phyloP scores from a whole-genome alignment of 2,888 invertebrate species.

The Noctua comes region DNA sequence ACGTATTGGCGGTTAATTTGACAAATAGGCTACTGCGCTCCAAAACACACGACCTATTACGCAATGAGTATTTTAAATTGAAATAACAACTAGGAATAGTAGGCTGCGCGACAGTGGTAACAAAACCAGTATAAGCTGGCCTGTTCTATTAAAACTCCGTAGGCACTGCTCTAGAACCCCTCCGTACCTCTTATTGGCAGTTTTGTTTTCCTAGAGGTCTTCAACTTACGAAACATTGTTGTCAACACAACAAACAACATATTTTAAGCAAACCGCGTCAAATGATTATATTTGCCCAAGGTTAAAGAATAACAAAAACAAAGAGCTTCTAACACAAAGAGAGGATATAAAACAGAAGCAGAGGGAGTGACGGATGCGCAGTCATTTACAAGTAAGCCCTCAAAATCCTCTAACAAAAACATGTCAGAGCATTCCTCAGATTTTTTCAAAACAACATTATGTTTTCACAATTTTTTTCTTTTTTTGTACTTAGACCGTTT shows the following conservation, averaged over 20 bases:
- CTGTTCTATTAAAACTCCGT: not conserved
- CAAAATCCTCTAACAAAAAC: slow-evolving; percentile 56
- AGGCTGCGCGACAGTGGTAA: not conserved
- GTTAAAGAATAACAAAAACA: slow-evolving; percentile 49
- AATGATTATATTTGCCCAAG: slow-evolving; percentile 42
- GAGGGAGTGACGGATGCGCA: slow-evolving; percentile 61
- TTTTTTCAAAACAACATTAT: slow-evolving; percentile 60
- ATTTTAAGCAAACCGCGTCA: slow-evolving; percentile 25
- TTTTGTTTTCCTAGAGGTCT: not conserved
- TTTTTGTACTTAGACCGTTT: slow-evolving; percentile 45
- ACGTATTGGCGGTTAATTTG: too few relatives aligned
- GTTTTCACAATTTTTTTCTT: slow-evolving; percentile 41
- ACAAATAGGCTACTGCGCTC: too few relatives aligned
- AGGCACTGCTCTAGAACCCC: not conserved
- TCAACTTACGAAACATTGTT: not conserved
- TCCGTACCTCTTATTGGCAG: not conserved
- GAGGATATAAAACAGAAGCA: slow-evolving; percentile 48
- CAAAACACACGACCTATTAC: not conserved
- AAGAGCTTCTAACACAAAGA: slow-evolving; percentile 44
- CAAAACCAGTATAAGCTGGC: not conserved
- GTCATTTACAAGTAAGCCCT: slow-evolving; percentile 64
- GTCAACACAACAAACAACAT: slow-evolving; percentile 18
- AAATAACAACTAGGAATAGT: not conserved
- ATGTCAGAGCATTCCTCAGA: slow-evolving; percentile 58
- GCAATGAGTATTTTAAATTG: not conserved